phyloP scores from a whole-genome alignment of 2,888 invertebrate genomes.

The Ormyrus rosae region DNA sequence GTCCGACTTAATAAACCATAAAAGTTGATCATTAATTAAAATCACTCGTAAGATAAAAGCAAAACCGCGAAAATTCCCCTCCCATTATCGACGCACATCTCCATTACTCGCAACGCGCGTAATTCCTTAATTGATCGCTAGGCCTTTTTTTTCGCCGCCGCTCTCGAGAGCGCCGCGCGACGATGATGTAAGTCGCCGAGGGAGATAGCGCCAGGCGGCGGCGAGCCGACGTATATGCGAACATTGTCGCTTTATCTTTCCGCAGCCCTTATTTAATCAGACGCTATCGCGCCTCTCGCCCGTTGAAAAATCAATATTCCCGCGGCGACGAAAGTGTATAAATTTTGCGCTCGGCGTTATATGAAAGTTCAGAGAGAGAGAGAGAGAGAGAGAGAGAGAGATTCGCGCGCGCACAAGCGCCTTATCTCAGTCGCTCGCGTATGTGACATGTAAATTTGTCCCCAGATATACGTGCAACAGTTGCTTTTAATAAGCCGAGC shows the following conservation, averaged over 20 bases:
- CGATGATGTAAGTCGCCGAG: conserved; percentile 7
- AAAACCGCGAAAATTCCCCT: neutral
- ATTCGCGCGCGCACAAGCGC: no score
- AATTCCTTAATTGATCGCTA: no score
- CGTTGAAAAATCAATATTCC: neutral
- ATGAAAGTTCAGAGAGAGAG: neutral
- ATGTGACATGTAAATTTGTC: no score
- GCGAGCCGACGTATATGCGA: neutral
- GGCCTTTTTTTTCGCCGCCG: neutral
- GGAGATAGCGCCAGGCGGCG: conserved; percentile 13
- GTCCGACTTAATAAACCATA: no score
- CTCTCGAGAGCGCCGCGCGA: neutral
- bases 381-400: neutral
- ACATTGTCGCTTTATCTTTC: conserved; percentile 12
- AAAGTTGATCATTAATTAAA: no score
- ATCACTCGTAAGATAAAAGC: no score
- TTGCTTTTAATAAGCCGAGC: no score
- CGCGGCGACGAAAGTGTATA: neutral
- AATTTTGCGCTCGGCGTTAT: no score
- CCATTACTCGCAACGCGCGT: neutral
- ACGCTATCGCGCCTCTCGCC: neutral
- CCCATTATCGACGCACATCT: neutral
- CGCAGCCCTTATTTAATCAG: neutral
- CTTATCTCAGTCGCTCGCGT: no score
- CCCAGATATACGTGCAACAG: no score